These are phyloP conservation scores for Diorhabda sublineata DNA, from an alignment of 1,140 invertebrate genomes.

Conservation along the genomic window DNA sequence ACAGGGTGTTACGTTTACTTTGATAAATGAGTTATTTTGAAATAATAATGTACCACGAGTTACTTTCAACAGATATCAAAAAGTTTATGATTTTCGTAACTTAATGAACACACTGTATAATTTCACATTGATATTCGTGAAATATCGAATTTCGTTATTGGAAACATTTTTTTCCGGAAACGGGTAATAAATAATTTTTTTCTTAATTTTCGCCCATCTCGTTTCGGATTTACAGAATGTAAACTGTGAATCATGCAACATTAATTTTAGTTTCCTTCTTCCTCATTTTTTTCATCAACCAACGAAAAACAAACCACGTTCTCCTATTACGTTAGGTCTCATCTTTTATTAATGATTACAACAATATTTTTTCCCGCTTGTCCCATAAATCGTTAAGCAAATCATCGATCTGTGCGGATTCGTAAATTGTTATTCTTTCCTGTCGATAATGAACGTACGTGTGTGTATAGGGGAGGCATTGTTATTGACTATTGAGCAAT, in stretches of 20 bases:
- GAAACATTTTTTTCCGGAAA: not conserved
- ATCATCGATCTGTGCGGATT: slow-evolving; percentile 21
- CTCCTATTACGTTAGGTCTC: slow-evolving; percentile 4
- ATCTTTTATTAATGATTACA: slow-evolving; percentile 12
- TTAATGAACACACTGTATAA: too few species aligned
- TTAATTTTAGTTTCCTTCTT: slow-evolving; percentile 3
- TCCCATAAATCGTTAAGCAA: slow-evolving; percentile 21
- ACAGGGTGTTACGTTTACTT: too few species aligned
- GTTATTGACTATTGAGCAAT: slow-evolving; percentile 16
- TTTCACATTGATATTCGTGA: too few species aligned
- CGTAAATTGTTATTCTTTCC: slow-evolving; percentile 23
- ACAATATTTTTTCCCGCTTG: slow-evolving; percentile 10
- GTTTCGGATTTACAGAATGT: not conserved
- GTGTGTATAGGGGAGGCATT: slow-evolving; percentile 9
- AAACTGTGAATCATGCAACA: slow-evolving; percentile 2
- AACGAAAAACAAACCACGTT: not conserved
- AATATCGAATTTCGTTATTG: not conserved
- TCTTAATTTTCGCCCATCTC: not conserved
- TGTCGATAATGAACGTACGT: slow-evolving; percentile 14
- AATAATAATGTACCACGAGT: too few species aligned
- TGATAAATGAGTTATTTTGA: too few species aligned
- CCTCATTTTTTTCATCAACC: not conserved
- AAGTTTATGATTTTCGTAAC: too few species aligned
- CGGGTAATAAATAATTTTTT: not conserved
- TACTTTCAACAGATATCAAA: too few species aligned